phyloP scores from a whole-genome alignment of 2,797 vertebrate genomes.

The Muraenolepis orangiensis region DNA sequence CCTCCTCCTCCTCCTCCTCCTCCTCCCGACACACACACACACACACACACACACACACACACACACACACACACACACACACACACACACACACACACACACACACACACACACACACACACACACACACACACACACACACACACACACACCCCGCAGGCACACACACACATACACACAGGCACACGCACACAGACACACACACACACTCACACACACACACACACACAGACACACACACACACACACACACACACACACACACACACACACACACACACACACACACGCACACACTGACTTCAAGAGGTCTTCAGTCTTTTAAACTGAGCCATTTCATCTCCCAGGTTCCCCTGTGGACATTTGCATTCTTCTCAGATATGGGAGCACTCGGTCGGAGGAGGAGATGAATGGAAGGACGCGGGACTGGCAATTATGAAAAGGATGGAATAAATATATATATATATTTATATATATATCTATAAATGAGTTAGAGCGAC shows the following conservation, averaged over 20 bases:
- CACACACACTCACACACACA: background rate
- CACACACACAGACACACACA: background rate
- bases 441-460: background rate
- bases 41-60: too few species aligned
- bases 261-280: background rate
- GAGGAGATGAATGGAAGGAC: background rate
- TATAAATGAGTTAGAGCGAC: too few species aligned
- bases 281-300: background rate
- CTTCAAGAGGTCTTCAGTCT: background rate
- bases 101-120: too few species aligned
- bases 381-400: background rate
- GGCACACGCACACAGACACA: background rate
- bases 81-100: background rate
- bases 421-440: background rate
- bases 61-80: too few species aligned
- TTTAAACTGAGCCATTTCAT: background rate
- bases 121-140: too few species aligned
- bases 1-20: background rate
- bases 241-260: background rate
- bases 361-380: background rate
- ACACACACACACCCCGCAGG: background rate
- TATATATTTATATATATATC: too few species aligned
- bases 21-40: background rate
- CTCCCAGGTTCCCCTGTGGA: background rate
- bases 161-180: background rate